phyloP scores from a whole-genome alignment of 2,797 vertebrate species.

The Linurgus olivaceus region DNA sequence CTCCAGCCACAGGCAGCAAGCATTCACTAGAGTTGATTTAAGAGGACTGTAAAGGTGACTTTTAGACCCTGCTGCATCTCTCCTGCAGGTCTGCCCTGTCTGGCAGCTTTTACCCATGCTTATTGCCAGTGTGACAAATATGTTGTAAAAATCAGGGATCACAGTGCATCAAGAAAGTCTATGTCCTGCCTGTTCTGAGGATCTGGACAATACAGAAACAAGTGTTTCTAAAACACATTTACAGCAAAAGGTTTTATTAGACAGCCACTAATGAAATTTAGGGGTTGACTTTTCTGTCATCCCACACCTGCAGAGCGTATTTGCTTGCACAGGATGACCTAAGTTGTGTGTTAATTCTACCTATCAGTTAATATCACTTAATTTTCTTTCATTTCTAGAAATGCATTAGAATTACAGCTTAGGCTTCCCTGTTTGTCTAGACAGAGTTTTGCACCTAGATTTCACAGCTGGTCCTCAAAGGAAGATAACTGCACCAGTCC shows the following conservation, averaged over 20 bases:
- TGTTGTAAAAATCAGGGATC: background rate
- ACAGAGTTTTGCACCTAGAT: background rate
- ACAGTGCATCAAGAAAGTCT: background rate
- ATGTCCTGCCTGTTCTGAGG: background rate
- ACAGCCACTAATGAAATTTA: background rate
- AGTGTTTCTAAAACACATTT: background rate
- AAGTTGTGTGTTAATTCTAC: background rate
- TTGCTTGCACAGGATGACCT: background rate
- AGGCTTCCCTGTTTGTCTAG: background rate
- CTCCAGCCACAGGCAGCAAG: rapidly evolving
- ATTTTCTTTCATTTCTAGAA: background rate
- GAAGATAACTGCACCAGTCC: background rate
- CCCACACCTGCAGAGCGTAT: background rate
- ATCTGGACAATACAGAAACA: background rate
- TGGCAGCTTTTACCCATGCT: background rate
- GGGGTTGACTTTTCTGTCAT: background rate
- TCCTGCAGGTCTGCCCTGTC: background rate
- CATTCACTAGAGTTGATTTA: background rate
- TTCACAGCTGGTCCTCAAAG: background rate
- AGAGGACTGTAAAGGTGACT: background rate
- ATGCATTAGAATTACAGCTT: background rate
- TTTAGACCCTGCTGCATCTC: background rate
- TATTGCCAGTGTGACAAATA: background rate
- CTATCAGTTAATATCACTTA: background rate
- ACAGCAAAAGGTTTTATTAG: background rate